Percentiles rank a stretch among this genome's conserved stretches.
Conservation (phyloP, 1,140 invertebrate genomes). For the Drosophila parabipectinata region DNA sequence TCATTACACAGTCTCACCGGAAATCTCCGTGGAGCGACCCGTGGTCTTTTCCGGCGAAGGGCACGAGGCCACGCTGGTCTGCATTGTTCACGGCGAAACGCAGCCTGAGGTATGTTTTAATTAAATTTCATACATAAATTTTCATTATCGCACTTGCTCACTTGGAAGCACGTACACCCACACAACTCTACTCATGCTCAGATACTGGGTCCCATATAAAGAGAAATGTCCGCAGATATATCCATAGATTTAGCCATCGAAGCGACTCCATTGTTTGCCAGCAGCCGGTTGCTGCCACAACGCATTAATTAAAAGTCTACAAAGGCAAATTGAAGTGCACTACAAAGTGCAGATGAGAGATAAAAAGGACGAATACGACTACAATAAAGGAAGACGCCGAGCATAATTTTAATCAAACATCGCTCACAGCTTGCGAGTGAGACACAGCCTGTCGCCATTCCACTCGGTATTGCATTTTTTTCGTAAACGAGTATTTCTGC, state of each 20-base stretch:
- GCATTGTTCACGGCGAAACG: conserved; percentile 88
- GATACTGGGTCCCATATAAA: conserved; percentile 9
- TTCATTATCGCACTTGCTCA: conserved; percentile 70
- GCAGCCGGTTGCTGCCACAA: conserved; percentile 30
- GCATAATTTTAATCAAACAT: conserved; percentile 81
- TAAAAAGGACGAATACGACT: conserved; percentile 4
- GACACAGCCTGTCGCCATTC: not conserved
- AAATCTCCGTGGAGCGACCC: conserved; percentile 87
- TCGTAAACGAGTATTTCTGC: conserved; percentile 24
- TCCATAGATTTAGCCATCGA: conserved; percentile 23
- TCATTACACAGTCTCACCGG: conserved; percentile 85
- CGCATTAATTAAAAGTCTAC: conserved; percentile 74
- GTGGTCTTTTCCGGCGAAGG: conserved; percentile 88
- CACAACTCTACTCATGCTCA: conserved; percentile 13
- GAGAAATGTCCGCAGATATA: conserved; percentile 16
- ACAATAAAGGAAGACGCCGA: conserved; percentile 20
- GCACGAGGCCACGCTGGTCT: conserved; percentile 88
- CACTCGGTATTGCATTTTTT: conserved; percentile 31
- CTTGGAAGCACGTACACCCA: conserved; percentile 61
- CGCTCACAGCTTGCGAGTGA: conserved; percentile 40
- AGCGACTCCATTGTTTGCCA: conserved; percentile 24
- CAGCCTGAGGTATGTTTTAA: conserved; percentile 86
- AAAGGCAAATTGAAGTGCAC: conserved; percentile 70
- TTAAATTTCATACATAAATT: conserved; percentile 82
- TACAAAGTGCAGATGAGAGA: conserved; percentile 42